Conservation (phyloP, 2,888 invertebrate species). For the Limnephilus lunatus region DNA sequence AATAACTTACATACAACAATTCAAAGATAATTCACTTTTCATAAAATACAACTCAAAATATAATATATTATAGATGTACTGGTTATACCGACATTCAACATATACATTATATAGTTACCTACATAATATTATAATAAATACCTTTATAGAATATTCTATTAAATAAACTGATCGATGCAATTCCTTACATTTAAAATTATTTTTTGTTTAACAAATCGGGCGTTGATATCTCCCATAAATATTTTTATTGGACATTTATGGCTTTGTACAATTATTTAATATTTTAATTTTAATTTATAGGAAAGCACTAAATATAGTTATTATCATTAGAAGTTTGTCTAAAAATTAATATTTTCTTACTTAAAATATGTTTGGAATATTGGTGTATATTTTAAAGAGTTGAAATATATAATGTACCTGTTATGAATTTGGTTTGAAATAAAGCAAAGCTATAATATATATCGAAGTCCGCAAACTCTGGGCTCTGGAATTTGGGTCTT, state of each 20-base stretch:
- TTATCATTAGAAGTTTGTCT: conserved; percentile 11
- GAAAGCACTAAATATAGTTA: conserved; percentile 3
- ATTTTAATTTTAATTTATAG: background rate
- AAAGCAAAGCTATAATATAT: conserved; percentile 4
- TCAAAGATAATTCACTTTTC: background rate
- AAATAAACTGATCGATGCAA: background rate
- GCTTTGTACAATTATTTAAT: conserved; percentile 16
- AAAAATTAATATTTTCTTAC: background rate
- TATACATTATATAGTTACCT: conserved; percentile 6
- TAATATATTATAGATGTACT: background rate
- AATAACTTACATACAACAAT: conserved; percentile 6
- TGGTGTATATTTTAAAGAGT: background rate
- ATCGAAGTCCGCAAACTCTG: conserved; percentile 58
- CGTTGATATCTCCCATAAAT: conserved; percentile 52
- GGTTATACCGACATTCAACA: background rate
- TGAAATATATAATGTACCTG: background rate
- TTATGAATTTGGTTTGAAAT: background rate
- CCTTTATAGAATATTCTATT: conserved; percentile 4
- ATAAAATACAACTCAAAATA: background rate
- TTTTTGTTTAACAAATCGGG: conserved; percentile 32
- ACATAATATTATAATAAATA: conserved; percentile 13
- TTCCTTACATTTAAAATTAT: conserved; percentile 14
- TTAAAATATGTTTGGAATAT: background rate
- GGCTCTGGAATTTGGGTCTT: conserved; percentile 61
- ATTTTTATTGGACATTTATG: conserved; percentile 44